Evolutionary conservation across 2,888 invertebrate species (phyloP).

Genomic region (Drosophila borborema): DNA sequence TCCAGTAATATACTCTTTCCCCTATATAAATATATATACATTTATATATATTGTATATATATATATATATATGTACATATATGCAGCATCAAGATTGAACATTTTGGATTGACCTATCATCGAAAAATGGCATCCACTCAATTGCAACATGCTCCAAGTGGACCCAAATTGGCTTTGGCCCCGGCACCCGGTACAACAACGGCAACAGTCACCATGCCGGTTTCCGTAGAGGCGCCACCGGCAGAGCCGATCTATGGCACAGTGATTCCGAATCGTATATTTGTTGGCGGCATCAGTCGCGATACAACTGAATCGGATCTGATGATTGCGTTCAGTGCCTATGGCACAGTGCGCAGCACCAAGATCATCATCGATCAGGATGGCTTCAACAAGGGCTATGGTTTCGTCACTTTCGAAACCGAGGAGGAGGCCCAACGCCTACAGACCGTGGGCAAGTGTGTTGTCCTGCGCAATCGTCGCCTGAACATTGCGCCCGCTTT

Average conservation of each 20-base stretch:
- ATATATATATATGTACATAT: not conserved
- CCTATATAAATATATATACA: no score
- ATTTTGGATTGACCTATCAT: not conserved
- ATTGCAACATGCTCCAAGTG: not conserved
- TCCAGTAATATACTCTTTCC: not conserved
- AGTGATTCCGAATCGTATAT: conserved; percentile 95
- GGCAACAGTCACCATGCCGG: not conserved
- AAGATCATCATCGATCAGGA: conserved; percentile 96
- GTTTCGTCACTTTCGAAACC: conserved; percentile 92
- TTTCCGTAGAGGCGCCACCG: not conserved
- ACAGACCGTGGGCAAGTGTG: conserved; percentile 86
- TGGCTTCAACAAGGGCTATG: conserved; percentile 92
- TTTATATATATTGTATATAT: no score
- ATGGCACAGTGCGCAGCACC: conserved; percentile 93
- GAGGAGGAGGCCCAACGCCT: conserved; percentile 92
- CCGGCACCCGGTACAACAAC: not conserved
- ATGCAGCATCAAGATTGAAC: not conserved
- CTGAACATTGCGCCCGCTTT: conserved; percentile 43
- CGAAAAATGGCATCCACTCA: conserved; percentile 21
- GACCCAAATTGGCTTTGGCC: not conserved
- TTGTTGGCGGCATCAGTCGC: conserved; percentile 94
- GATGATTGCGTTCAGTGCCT: conserved; percentile 93
- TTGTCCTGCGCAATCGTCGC: conserved; percentile 34
- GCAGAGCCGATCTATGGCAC: conserved; percentile 86
- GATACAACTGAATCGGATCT: conserved; percentile 95